Conservation (phyloP, 2,888 invertebrate species). For the Habrosyne pyritoides region DNA sequence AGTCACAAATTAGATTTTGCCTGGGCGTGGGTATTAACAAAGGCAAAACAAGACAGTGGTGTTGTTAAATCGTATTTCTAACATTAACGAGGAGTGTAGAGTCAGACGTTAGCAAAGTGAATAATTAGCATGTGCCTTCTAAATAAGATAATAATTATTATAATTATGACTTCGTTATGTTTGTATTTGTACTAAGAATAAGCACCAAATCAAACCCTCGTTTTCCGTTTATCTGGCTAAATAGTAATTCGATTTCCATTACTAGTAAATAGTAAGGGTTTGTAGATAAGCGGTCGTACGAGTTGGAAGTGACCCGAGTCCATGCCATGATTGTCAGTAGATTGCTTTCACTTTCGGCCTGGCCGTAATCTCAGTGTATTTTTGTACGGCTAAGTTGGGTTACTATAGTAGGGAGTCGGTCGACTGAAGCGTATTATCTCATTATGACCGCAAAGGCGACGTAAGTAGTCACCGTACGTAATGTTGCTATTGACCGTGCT, state of each 20-base stretch:
- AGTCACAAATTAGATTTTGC: not conserved
- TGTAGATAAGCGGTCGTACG: conserved; percentile 59
- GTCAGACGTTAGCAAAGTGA: not conserved
- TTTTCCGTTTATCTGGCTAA: conserved; percentile 66
- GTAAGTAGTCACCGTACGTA: conserved; percentile 37
- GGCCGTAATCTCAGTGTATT: conserved; percentile 55
- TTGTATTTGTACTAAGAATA: conserved; percentile 23
- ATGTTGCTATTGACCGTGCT: conserved; percentile 33
- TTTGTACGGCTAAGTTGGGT: conserved; percentile 45
- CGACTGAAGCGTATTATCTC: conserved; percentile 55
- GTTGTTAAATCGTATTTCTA: not conserved
- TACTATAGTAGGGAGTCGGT: conserved; percentile 23
- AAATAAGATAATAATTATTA: no score
- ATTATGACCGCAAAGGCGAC: conserved; percentile 44
- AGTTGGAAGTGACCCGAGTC: conserved; percentile 46
- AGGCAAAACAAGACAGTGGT: not conserved
- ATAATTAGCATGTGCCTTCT: not conserved
- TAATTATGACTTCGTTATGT: no score
- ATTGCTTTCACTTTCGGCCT: conserved; percentile 59
- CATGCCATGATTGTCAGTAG: conserved; percentile 59
- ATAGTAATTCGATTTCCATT: conserved; percentile 76
- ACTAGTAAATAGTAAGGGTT: conserved; percentile 62
- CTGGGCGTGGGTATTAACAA: not conserved
- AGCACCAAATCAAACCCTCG: conserved; percentile 46
- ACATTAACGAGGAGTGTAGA: not conserved